Evolutionary conservation across 2,888 invertebrate genomes (phyloP).

Genomic region (Drosophila seclusa): DNA sequence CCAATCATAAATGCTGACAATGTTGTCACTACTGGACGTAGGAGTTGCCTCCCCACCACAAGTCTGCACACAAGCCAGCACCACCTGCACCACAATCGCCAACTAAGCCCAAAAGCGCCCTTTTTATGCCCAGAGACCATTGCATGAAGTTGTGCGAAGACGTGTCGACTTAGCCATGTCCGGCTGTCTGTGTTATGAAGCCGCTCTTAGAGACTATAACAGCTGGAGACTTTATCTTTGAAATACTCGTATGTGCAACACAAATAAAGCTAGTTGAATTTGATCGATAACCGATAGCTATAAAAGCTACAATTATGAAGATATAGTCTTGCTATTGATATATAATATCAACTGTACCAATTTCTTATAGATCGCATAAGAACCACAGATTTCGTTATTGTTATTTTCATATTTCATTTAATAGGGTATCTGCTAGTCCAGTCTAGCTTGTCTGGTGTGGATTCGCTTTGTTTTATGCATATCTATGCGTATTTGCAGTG

Average conservation of each 20-base stretch:
- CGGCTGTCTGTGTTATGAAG: neutral
- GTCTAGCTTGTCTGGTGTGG: constrained; percentile 14
- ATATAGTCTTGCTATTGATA: neutral
- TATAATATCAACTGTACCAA: neutral
- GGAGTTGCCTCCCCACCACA: neutral
- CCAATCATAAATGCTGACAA: constrained; percentile 62
- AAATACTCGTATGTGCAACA: neutral
- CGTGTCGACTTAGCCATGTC: neutral
- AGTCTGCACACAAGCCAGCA: neutral
- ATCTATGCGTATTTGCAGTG: neutral
- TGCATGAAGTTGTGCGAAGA: neutral
- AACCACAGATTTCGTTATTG: neutral
- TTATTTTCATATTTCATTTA: neutral
- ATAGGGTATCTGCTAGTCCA: neutral
- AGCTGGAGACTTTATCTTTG: too few relatives aligned
- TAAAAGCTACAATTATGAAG: neutral
- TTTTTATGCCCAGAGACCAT: neutral
- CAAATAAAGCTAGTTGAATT: neutral
- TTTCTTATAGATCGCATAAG: neutral
- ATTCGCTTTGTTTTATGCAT: constrained; percentile 10
- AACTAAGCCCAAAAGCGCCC: constrained; percentile 15
- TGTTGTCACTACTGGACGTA: constrained; percentile 32
- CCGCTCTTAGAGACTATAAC: too few relatives aligned
- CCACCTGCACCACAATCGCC: constrained; percentile 24
- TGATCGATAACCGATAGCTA: neutral